These are phyloP conservation scores for Hylyphantes graminicola DNA, from an alignment of 1,140 invertebrate species.

Conservation along the genomic window DNA sequence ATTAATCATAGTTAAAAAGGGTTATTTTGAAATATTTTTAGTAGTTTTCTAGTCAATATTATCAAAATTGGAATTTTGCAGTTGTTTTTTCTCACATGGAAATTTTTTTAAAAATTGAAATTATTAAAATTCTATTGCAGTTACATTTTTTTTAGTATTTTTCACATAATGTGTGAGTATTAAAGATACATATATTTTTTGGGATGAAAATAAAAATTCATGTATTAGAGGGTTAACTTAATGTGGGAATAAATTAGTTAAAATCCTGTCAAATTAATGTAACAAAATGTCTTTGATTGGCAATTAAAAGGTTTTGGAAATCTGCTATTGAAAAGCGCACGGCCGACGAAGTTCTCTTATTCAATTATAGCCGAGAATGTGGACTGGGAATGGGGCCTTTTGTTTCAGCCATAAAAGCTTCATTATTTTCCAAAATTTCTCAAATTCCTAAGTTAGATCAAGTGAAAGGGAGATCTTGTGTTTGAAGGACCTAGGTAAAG, in stretches of 20 bases:
- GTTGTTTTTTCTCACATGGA: too few relatives aligned
- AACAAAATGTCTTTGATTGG: conserved; percentile 38
- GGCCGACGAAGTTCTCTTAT: conserved; percentile 19
- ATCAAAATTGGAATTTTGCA: too few relatives aligned
- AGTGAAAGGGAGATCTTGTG: background rate
- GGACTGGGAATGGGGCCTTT: conserved; percentile 33
- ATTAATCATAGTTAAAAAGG: too few relatives aligned
- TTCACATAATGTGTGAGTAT: too few relatives aligned
- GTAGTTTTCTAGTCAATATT: too few relatives aligned
- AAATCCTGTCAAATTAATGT: background rate
- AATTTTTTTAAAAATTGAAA: too few relatives aligned
- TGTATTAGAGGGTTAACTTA: background rate
- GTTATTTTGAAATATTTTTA: too few relatives aligned
- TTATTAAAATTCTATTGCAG: too few relatives aligned
- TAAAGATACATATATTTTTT: too few relatives aligned
- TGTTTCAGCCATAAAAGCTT: conserved; percentile 30
- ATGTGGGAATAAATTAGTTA: background rate
- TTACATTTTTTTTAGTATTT: too few relatives aligned
- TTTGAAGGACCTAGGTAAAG: too few relatives aligned
- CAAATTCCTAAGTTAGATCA: conserved; percentile 22
- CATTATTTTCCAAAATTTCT: conserved; percentile 34
- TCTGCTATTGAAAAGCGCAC: conserved; percentile 13
- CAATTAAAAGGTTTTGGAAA: conserved; percentile 43
- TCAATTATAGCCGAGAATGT: conserved; percentile 43
- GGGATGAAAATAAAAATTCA: too few relatives aligned